Evolutionary conservation across 1,140 invertebrate genomes (phyloP).

Genomic region (Thaumetopoea pityocampa): DNA sequence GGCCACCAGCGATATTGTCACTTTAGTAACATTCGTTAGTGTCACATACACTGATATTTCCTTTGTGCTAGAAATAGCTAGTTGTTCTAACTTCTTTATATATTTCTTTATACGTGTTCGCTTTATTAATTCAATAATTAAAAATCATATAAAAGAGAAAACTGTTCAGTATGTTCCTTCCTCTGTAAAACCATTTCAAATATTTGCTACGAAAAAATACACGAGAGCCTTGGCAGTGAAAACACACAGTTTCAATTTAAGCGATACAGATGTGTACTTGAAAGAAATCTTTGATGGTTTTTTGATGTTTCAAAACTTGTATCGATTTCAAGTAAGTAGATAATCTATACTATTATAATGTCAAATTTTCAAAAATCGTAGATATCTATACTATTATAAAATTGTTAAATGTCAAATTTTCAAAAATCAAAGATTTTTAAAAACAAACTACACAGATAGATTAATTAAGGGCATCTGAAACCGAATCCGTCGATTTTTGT

Average conservation of each 20-base stretch:
- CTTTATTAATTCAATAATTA: slow-evolving; percentile 42
- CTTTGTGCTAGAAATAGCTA: slow-evolving; percentile 30
- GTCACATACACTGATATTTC: slow-evolving; percentile 18
- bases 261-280: slow-evolving; percentile 35
- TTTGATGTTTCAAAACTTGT: slow-evolving; percentile 24
- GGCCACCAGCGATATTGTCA: not conserved
- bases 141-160: slow-evolving; percentile 22
- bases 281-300: slow-evolving; percentile 35
- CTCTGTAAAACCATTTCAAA: not conserved
- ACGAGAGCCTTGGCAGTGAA: slow-evolving; percentile 26
- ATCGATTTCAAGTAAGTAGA: slow-evolving; percentile 29
- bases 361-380: not conserved
- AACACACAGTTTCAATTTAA: slow-evolving; percentile 27
- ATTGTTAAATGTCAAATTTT: too few relatives aligned
- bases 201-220: slow-evolving; percentile 20
- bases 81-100: slow-evolving; percentile 34
- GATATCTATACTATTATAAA: too few relatives aligned
- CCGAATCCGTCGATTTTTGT: too few relatives aligned
- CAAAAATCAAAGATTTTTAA: too few relatives aligned
- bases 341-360: not conserved
- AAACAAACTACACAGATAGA: too few relatives aligned
- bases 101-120: slow-evolving; percentile 37
- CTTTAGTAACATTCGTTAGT: slow-evolving; percentile 13
- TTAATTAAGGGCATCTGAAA: too few relatives aligned
- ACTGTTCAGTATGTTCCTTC: slow-evolving; percentile 3